Conservation (phyloP, 2,797 vertebrate species). For the Sparus aurata region DNA sequence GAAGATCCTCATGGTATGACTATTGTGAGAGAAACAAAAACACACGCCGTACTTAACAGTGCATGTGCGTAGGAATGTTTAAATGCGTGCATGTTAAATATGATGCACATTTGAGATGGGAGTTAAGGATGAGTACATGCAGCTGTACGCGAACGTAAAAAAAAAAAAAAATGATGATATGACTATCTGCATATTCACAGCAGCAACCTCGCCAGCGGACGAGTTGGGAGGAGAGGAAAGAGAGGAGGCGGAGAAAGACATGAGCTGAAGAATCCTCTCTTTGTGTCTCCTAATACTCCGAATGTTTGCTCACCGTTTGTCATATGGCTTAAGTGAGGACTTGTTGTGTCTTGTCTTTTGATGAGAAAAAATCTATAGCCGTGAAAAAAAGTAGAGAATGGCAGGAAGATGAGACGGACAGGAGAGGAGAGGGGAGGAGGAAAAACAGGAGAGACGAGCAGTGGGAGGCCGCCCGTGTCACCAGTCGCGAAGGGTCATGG, state of each 20-base stretch:
- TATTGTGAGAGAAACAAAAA: conserved; percentile 47
- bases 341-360: conserved; percentile 23
- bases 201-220: conserved; percentile 25
- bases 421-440: conserved; percentile 44
- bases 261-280: conserved; percentile 37
- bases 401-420: conserved; percentile 30
- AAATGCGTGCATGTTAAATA: conserved; percentile 27
- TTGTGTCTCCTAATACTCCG: conserved; percentile 38
- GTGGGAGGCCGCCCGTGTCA: conserved; percentile 76
- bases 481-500: conserved; percentile 76
- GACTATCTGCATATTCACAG: conserved; percentile 36
- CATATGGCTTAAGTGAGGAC: not conserved
- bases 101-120: not conserved
- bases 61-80: not conserved
- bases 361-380: not conserved
- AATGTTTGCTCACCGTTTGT: conserved; percentile 36
- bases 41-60: conserved; percentile 21
- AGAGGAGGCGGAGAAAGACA: conserved; percentile 16
- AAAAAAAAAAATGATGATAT: not conserved
- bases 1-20: conserved; percentile 52
- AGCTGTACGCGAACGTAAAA: conserved; percentile 10
- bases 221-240: conserved; percentile 22
- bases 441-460: conserved; percentile 52
- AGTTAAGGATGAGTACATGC: not conserved
- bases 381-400: not conserved